Percentiles rank a stretch among this genome's conserved stretches.
These are phyloP conservation scores for Todiramphus saurophagus DNA, from an alignment of 2,113 vertebrate species.

Conservation along the genomic window DNA sequence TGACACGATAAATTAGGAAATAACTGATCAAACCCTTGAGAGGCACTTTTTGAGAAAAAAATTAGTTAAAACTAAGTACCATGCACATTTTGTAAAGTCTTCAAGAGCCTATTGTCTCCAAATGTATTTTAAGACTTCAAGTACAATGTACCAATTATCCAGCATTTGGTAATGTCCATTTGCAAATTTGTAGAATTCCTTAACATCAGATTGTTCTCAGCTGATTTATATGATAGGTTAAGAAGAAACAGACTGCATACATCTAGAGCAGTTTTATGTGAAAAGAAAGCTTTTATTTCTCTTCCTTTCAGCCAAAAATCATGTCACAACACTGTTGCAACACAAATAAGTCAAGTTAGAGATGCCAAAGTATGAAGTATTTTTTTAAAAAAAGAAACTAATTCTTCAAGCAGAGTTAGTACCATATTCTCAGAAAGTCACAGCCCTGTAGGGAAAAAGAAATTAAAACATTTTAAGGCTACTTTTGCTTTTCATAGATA, in stretches of 20 bases:
- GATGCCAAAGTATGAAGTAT: not conserved
- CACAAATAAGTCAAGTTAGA: constrained; percentile 6
- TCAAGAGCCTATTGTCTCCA: not conserved
- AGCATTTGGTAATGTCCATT: not conserved
- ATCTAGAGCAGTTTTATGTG: not conserved
- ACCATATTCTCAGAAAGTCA: not conserved
- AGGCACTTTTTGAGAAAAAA: not conserved
- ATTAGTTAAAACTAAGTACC: not conserved
- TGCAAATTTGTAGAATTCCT: not conserved
- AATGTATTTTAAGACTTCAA: not conserved
- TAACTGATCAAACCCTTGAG: not conserved
- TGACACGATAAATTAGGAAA: not conserved
- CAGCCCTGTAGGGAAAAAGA: not conserved
- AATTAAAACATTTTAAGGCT: constrained; percentile 4
- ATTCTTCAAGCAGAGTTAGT: not conserved
- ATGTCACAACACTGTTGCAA: not conserved
- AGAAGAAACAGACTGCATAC: not conserved
- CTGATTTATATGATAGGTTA: not conserved
- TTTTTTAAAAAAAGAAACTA: not conserved
- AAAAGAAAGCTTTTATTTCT: not conserved
- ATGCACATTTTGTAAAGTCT: not conserved
- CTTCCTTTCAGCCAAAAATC: not conserved
- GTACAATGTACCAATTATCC: not conserved
- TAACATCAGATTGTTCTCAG: not conserved
- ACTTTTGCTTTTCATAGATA: not conserved